Conservation (phyloP, 2,888 invertebrate genomes). For the Amitus sp. region DNA sequence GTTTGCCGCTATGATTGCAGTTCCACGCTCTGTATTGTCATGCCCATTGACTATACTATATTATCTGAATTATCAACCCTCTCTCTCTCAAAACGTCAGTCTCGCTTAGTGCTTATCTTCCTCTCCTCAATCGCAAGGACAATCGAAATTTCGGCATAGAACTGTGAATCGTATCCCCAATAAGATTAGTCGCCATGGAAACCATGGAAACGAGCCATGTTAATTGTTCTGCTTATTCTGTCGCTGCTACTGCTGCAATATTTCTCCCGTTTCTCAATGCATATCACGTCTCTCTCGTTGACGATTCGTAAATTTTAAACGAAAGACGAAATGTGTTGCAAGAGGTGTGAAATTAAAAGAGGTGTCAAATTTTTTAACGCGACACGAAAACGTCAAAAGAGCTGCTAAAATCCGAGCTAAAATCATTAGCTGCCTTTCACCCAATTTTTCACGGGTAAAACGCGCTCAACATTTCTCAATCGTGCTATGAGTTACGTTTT, state of each 20-base stretch:
- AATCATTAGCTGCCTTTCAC: not conserved
- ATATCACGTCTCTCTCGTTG: not conserved
- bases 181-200: slow-evolving; percentile 12
- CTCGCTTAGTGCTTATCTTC: not conserved
- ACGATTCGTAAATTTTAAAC: not conserved
- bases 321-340: not conserved
- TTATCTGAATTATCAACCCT: slow-evolving; percentile 1
- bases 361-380: not conserved
- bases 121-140: slow-evolving; percentile 6
- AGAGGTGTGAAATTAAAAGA: not conserved
- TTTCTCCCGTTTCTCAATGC: not conserved
- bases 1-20: too few relatives aligned
- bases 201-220: slow-evolving; percentile 6
- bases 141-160: slow-evolving; percentile 10
- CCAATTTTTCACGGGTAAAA: too few relatives aligned
- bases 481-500: too few relatives aligned
- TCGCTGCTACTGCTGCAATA: too few relatives aligned
- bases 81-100: slow-evolving; percentile 7
- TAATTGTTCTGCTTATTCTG: too few relatives aligned
- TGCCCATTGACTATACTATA: not conserved
- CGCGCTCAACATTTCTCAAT: too few relatives aligned
- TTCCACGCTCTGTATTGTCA: too few relatives aligned
- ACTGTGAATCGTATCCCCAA: not conserved
- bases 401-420: not conserved
- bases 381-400: not conserved